Base-by-base conservation (phyloP, 2,797 vertebrate species). In the Bovichtus diacanthus region DNA sequence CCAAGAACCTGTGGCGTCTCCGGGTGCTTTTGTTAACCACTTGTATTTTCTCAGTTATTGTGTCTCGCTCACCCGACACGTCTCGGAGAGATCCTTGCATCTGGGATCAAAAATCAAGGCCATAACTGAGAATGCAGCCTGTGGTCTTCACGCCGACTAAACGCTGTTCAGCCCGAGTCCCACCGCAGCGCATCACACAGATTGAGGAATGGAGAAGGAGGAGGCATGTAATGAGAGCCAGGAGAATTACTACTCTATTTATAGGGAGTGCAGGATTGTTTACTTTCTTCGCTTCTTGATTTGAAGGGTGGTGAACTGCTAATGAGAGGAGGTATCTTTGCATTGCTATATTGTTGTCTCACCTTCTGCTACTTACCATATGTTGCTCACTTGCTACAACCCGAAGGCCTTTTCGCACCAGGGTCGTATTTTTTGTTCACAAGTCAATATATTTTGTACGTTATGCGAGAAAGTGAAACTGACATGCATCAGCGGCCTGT, bases 141-240 rank as follows among this genome's bases (percentile, higher is more conserved):
- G 86, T 88, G 90, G 90, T 93, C 90, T 89, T 92, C 87, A 84
- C 55, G 74, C 75, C n/a, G 67, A 83, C 87, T 93, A 92, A 93
- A 92, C 67, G 78, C 80, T 50, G 78, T 74, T 72, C 88, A 92
- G 90, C 87, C 67, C 5, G 55, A 70, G 83, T 90, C 89, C 88
- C 88, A 82, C 58, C 70, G 54, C 88, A 89, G 79, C 27, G 53
- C 78, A 87, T 88, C 85, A 93, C 85, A 93, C 84, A 83, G 88
- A 89, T 71, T 86, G 88, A 88, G 82, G 87, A 89, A 83, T 71
- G 83, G 80, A 70, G 70, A 83, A 80, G 85, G 88, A 90, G 87
- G 90, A 89, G 89, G 87, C 78, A 61, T 76, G 83, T 93, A 94
- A 94, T 89, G 91, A 93, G 93, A 90, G 92, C 80, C 90, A 72